Evolutionary conservation across 2,888 invertebrate species (phyloP).

Genomic region (Plebejus anna): DNA sequence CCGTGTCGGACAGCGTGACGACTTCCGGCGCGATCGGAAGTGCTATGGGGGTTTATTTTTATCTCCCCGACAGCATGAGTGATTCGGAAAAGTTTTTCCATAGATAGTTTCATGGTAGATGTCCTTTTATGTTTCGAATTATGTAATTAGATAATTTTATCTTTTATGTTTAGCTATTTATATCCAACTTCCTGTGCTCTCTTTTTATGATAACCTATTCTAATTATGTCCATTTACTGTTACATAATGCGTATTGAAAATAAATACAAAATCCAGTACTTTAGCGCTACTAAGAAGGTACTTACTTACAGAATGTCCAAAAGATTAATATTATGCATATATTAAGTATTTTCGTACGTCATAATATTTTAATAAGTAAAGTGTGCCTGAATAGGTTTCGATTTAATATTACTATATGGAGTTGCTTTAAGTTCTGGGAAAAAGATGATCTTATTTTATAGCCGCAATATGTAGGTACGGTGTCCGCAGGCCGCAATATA

Average conservation of each 20-base stretch:
- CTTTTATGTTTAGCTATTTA: background rate
- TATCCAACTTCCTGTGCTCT: background rate
- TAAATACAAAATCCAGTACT: background rate
- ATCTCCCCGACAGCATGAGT: slow-evolving; percentile 34
- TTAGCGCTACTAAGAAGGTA: background rate
- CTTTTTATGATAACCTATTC: background rate
- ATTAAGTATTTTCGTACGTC: too few species aligned
- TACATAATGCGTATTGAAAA: background rate
- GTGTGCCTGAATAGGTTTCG: too few species aligned
- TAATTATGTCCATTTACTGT: too few species aligned
- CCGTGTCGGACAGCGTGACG: slow-evolving; percentile 57
- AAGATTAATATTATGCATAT: too few species aligned
- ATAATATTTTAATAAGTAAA: too few species aligned
- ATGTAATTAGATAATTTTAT: background rate
- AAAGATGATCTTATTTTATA: too few species aligned
- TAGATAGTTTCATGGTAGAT: background rate
- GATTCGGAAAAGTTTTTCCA: slow-evolving; percentile 23
- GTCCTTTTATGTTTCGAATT: slow-evolving; percentile 9
- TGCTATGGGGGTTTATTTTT: slow-evolving; percentile 48
- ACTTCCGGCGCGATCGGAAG: slow-evolving; percentile 55
- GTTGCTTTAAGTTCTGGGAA: too few species aligned
- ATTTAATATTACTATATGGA: too few species aligned
- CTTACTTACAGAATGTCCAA: background rate
- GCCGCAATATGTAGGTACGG: too few species aligned
- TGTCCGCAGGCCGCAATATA: too few species aligned